Evolutionary conservation across 2,888 invertebrate species (phyloP).

Genomic region (Archips xylosteana): DNA sequence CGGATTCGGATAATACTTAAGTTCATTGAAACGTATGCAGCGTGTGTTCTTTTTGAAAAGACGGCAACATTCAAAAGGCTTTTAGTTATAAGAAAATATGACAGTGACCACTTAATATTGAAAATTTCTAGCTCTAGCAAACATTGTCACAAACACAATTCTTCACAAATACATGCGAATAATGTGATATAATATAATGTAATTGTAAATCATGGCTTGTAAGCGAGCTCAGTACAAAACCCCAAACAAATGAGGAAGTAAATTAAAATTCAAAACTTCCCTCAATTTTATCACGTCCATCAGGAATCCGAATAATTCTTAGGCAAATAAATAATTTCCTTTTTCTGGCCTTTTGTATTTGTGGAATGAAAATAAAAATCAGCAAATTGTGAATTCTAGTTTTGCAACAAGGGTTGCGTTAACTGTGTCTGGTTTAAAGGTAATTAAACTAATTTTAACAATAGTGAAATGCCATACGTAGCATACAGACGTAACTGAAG

Average conservation of each 20-base stretch:
- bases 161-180: neutral
- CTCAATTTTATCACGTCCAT: conserved; percentile 30
- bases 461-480: neutral
- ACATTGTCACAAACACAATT: too few species aligned
- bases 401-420: neutral
- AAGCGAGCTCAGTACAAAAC: neutral
- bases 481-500: too few species aligned
- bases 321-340: conserved; percentile 30
- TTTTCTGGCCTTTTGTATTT: conserved; percentile 28
- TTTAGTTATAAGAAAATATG: neutral
- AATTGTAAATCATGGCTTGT: neutral
- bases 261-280: conserved; percentile 30
- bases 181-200: neutral
- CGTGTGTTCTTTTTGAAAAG: neutral
- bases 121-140: too few species aligned
- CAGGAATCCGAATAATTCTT: conserved; percentile 20
- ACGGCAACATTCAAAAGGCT: neutral
- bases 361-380: conserved; percentile 15
- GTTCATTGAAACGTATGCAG: too few species aligned
- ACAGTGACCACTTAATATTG: too few species aligned
- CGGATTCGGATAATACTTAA: too few species aligned
- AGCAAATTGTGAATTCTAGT: neutral
- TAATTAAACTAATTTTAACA: neutral
- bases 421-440: neutral
- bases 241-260: conserved; percentile 5